These are phyloP conservation scores for Pocota personata DNA, from an alignment of 2,888 invertebrate genomes.

Conservation along the genomic window DNA sequence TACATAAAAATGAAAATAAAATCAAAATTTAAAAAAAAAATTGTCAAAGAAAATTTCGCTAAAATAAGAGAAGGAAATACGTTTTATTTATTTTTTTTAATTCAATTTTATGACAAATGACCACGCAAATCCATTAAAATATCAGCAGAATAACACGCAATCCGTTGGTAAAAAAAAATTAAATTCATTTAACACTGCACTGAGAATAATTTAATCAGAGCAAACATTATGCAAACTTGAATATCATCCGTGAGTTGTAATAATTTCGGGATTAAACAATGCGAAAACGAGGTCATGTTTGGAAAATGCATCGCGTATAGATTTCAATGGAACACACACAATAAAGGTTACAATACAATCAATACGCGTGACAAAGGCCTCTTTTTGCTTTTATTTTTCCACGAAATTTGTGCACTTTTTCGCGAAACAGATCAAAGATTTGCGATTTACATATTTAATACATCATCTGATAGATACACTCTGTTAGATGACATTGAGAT, in stretches of 20 bases:
- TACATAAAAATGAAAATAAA: too few relatives aligned
- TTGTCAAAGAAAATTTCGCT: neutral
- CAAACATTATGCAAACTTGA: slow-evolving; percentile 35
- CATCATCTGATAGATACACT: neutral
- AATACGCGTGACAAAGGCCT: slow-evolving; percentile 15
- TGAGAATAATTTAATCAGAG: neutral
- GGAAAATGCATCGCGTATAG: slow-evolving; percentile 17
- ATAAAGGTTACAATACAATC: neutral
- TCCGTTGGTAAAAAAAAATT: neutral
- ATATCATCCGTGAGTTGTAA: neutral
- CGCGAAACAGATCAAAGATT: neutral
- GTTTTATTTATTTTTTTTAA: neutral
- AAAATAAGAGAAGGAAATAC: neutral
- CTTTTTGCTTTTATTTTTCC: neutral
- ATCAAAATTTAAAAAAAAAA: neutral
- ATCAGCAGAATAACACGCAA: neutral
- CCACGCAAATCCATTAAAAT: neutral
- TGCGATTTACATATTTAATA: neutral
- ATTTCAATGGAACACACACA: neutral
- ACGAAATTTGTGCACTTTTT: neutral
- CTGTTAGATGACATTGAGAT: neutral
- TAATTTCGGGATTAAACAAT: slow-evolving; percentile 13
- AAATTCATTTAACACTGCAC: slow-evolving; percentile 1
- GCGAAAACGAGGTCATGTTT: slow-evolving; percentile 28
- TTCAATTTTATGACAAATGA: neutral